Percentiles rank a stretch among this genome's conserved stretches.
These are phyloP conservation scores for Brachyrhaphis roseni DNA, from an alignment of 2,797 vertebrate species.

Conservation along the genomic window DNA sequence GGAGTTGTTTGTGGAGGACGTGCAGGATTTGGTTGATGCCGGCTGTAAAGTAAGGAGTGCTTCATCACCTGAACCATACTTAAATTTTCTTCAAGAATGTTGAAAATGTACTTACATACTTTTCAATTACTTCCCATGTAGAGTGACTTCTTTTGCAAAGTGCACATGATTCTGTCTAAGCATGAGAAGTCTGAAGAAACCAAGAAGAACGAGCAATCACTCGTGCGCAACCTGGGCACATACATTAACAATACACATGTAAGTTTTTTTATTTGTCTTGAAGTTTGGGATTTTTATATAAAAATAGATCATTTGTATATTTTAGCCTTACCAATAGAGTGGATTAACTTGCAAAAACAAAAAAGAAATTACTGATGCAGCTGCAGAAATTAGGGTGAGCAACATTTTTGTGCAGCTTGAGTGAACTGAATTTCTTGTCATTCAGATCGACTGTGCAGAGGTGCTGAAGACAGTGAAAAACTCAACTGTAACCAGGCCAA, in stretches of 20 bases:
- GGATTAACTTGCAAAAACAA: not conserved
- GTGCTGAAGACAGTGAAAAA: rapidly evolving
- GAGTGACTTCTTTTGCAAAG: constrained; percentile 70
- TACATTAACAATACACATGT: rapidly evolving
- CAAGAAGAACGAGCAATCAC: rapidly evolving
- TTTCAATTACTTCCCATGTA: constrained; percentile 30
- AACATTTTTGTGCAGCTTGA: not conserved
- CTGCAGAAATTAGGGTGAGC: not conserved
- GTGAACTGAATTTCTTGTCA: constrained; percentile 3
- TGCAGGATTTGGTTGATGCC: not conserved
- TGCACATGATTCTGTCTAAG: not conserved
- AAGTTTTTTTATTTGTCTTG: constrained; percentile 15
- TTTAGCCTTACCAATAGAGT: not conserved
- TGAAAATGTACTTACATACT: not conserved
- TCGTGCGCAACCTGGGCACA: not conserved
- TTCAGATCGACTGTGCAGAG: constrained; percentile 30
- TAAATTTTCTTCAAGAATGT: not conserved
- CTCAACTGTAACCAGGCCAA: rapidly evolving
- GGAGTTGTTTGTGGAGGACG: constrained; percentile 41
- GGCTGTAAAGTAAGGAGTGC: constrained; percentile 58
- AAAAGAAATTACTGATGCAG: not conserved
- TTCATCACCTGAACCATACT: not conserved
- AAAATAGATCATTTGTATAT: not conserved
- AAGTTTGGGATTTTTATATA: not conserved
- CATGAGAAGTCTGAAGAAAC: not conserved